Evolutionary conservation across 2,113 vertebrate species (phyloP).

Genomic region (Passer montanus): DNA sequence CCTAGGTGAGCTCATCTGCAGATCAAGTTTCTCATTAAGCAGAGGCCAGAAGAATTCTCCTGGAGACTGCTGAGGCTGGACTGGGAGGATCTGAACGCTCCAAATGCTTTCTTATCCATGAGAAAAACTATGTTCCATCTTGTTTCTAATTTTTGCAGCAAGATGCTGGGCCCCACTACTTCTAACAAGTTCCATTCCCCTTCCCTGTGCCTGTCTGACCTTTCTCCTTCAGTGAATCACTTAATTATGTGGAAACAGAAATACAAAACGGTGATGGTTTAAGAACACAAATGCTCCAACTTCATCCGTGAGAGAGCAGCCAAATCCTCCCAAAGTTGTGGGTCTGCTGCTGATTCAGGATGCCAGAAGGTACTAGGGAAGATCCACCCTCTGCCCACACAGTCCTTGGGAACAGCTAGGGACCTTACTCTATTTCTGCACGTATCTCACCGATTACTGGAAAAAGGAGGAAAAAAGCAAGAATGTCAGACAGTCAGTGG

Average conservation of each 20-base stretch:
- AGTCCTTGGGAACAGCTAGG: not conserved
- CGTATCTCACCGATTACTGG: not conserved
- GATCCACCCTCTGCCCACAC: not conserved
- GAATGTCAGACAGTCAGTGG: not conserved
- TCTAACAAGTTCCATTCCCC: not conserved
- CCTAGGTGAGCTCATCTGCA: not conserved
- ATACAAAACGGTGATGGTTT: not conserved
- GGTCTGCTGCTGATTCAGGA: not conserved
- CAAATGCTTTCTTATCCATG: not conserved
- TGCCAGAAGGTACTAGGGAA: not conserved
- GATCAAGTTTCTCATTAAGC: not conserved
- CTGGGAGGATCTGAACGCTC: not conserved
- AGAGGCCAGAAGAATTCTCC: not conserved
- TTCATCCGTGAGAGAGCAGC: not conserved
- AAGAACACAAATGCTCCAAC: not conserved
- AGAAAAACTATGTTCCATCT: not conserved
- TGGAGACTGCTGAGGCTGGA: not conserved
- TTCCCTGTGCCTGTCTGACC: not conserved
- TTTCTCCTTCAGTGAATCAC: slow-evolving; percentile 25
- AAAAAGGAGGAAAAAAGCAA: not conserved
- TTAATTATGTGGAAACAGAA: slow-evolving; percentile 39
- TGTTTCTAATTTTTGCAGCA: not conserved
- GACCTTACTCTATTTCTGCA: not conserved
- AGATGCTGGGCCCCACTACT: not conserved
- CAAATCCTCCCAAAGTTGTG: not conserved